Evolutionary conservation across 2,888 invertebrate species (phyloP), one percentile per base, ranked within the genome.

Genomic region (Dicyrtomina minuta): DNA sequence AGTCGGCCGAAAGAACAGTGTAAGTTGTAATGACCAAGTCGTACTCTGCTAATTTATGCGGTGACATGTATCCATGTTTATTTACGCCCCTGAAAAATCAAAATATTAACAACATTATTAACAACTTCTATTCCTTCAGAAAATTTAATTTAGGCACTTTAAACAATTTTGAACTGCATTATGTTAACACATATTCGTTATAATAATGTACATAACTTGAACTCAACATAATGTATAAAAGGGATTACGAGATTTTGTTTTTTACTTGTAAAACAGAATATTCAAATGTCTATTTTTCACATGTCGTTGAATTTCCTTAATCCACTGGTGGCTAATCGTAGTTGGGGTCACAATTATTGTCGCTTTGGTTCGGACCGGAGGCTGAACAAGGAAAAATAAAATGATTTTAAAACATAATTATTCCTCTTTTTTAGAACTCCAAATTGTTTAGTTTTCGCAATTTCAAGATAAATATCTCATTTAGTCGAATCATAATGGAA

Each of bases 21-120:
- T 91, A 92, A 0, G 90, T 89, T 0, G 89, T 89, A 12, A 92
- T 83, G 0, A 92, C 88, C 46, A 92, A 83, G 80, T 91, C 90
- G 78, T 88, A 88, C 6, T 84, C 79, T 6, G 87, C 86, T 66
- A 92, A 81, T 51, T 85, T 82, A 10, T 81, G 81, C 0, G 91
- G 91, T 80, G 88, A 87, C 33, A 87, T 81, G 75, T 85, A 87
- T 24, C 85, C 84, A 66, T 83, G 82, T 77, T 83, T 79, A 77
- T 83, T 81, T 76, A 88, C 82, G 73, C 86, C 85, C 39, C 77
- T 83, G 78, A 88, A 88, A 17, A 84, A 79, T 4, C 86, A 79
- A 17, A 53, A 53, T 22, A 12, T 87, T 84, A 53, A 20, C 12
- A 53, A 3, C 22, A 53, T 53, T n/a, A 12, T 6, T 49, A n/a